phyloP scores from a whole-genome alignment of 1,140 invertebrate genomes.

The Anoplophora glabripennis region DNA sequence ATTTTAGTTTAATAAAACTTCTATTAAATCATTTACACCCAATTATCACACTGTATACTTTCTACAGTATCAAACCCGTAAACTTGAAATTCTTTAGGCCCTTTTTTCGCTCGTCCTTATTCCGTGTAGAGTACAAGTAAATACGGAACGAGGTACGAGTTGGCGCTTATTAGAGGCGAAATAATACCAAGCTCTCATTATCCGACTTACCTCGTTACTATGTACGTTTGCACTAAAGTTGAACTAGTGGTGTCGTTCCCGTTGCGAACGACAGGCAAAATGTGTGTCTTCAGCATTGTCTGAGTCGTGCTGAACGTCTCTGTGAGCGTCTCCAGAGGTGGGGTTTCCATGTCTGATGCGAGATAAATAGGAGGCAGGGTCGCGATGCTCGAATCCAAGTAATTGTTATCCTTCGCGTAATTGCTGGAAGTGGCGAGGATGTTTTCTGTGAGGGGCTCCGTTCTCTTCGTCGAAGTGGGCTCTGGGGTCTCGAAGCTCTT shows the following conservation, averaged over 20 bases:
- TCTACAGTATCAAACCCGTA: too few relatives aligned
- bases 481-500: slow-evolving; percentile 67
- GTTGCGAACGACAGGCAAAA: slow-evolving; percentile 74
- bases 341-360: slow-evolving; percentile 70
- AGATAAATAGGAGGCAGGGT: slow-evolving; percentile 77
- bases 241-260: slow-evolving; percentile 68
- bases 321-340: slow-evolving; percentile 80
- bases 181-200: background rate
- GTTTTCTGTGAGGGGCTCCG: slow-evolving; percentile 80
- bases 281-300: slow-evolving; percentile 79
- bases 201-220: slow-evolving; percentile 62
- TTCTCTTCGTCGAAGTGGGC: slow-evolving; percentile 53
- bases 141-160: too few relatives aligned
- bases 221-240: slow-evolving; percentile 84
- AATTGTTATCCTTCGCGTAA: slow-evolving; percentile 68
- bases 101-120: too few relatives aligned
- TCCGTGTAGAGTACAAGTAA: too few relatives aligned
- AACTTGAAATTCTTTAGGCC: too few relatives aligned
- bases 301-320: slow-evolving; percentile 89
- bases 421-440: slow-evolving; percentile 76
- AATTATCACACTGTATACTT: too few relatives aligned
- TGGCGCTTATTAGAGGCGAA: too few relatives aligned
- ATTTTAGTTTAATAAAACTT: too few relatives aligned
- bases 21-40: too few relatives aligned
- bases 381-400: slow-evolving; percentile 72